Evolutionary conservation across 2,113 vertebrate genomes (phyloP).

Genomic region (Eptesicus fuscus): DNA sequence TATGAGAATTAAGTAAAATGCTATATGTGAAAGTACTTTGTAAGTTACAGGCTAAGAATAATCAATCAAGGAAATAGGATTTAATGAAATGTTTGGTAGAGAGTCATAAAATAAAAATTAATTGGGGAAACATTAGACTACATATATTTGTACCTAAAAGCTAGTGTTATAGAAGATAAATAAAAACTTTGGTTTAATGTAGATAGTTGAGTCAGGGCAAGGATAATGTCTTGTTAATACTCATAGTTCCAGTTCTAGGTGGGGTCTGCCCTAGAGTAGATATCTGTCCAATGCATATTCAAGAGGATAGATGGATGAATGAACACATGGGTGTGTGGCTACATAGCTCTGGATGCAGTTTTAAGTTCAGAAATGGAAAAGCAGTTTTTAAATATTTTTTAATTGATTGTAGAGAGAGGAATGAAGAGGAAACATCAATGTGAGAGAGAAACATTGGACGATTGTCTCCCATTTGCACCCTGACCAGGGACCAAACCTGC

Average conservation of each 20-base stretch:
- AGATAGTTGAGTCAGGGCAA: background rate
- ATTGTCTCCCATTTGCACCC: background rate
- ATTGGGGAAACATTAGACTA: background rate
- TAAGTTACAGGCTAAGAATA: background rate
- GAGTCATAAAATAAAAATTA: background rate
- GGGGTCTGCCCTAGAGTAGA: background rate
- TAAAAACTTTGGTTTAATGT: background rate
- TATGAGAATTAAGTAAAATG: background rate
- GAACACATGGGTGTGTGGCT: background rate
- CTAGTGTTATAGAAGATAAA: background rate
- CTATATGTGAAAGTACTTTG: background rate
- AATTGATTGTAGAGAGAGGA: background rate
- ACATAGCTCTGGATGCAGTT: background rate
- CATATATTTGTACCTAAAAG: background rate
- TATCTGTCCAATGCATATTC: background rate
- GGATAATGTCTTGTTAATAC: background rate
- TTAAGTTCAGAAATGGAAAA: background rate
- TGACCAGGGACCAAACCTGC: background rate
- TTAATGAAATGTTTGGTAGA: slow-evolving; percentile 1
- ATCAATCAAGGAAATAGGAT: background rate
- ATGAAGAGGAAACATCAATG: background rate
- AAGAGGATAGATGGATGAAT: background rate
- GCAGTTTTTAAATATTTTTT: background rate
- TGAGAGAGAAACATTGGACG: background rate
- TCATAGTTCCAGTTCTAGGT: background rate